A percentile compares a stretch with the other conserved stretches of the same genome.
Evolutionary conservation across 23 tunicate genomes (phyloP).

Genomic region (Trididemnum nubilum): DNA sequence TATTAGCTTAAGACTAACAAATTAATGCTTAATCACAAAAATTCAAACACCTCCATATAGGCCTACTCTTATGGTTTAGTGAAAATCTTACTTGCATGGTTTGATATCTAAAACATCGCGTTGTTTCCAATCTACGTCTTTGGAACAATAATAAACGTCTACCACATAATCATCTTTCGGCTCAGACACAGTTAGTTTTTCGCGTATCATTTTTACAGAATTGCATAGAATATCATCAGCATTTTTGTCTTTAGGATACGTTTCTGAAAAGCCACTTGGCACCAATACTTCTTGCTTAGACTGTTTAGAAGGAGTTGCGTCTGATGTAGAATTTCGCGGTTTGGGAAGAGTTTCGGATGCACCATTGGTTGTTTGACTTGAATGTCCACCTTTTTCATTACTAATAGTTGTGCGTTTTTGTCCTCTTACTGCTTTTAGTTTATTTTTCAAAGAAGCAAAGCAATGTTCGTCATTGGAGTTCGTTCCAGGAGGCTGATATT

Average conservation of each 20-base stretch:
- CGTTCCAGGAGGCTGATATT: not conserved
- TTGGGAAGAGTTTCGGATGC: not conserved
- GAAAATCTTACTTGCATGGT: constrained; percentile 89
- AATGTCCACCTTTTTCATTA: too few relatives aligned
- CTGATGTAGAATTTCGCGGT: not conserved
- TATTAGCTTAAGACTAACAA: too few relatives aligned
- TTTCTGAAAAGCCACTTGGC: not conserved
- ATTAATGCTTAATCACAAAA: too few relatives aligned
- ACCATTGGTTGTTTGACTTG: not conserved
- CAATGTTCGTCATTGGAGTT: not conserved
- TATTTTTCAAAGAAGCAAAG: not conserved
- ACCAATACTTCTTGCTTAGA: not conserved
- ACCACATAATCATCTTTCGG: constrained; percentile 49
- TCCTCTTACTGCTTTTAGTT: not conserved
- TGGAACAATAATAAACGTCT: constrained; percentile 66
- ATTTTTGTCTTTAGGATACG: not conserved
- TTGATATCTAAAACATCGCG: constrained; percentile 64
- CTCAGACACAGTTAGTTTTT: constrained; percentile 27
- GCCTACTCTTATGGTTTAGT: too few relatives aligned
- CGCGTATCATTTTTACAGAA: constrained; percentile 68
- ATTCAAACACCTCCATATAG: too few relatives aligned
- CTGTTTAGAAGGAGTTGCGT: not conserved
- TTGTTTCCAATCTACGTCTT: constrained; percentile 49
- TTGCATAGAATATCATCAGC: constrained; percentile 62
- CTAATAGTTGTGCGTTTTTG: not conserved